Evolutionary conservation across 37 sponge, comb jelly and placozoan genomes (phyloP), one percentile per base, ranked within the genome.

Genomic region (Aplysina aerophoba): DNA sequence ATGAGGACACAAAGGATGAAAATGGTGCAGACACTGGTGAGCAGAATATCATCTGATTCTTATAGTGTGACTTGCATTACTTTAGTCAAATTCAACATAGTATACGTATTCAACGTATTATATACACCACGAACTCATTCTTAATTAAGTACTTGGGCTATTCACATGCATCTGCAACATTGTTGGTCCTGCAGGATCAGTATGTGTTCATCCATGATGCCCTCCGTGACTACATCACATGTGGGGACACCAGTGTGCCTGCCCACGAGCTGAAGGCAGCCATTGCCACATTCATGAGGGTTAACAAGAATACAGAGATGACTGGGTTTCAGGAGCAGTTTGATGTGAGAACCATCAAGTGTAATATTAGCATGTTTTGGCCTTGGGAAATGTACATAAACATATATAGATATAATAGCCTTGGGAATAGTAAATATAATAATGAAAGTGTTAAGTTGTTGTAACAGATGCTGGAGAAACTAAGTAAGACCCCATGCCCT

Each of bases 171-270:
- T n/a, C n/a, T n/a, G n/a, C n/a, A n/a, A n/a, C n/a, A n/a, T n/a
- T n/a, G n/a, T n/a, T n/a, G n/a, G n/a, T 44, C 50, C 50, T 30
- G 27, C 66, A 69, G 71, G 71, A 69, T 12, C 71, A 69, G 34
- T 69, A 69, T 69, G 71, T 30, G 35, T 69, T 69, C 34, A 69
- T 69, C 33, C 71, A 69, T 69, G 71, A 69, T 30, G 34, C 71
- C 34, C 71, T 69, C 31, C 30, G 71, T 69, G 71, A 69, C 31
- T 69, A 69, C 71, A 31, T 69, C 71, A 69, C 71, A 11, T 69
- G 71, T 69, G 71, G 71, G 6, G 71, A 69, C 33, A 69, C 71
- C 2, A 34, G 35, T 31, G 34, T 69, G 28, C 0, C 6, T 1
- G 71, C 71, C 6, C 34, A 69, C 33, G 33, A 69, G 28, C 34